A percentile compares a stretch with the other conserved stretches of the same genome.
These are phyloP conservation scores for Tenthredo livida DNA, from an alignment of 2,888 invertebrate genomes.

Conservation along the genomic window DNA sequence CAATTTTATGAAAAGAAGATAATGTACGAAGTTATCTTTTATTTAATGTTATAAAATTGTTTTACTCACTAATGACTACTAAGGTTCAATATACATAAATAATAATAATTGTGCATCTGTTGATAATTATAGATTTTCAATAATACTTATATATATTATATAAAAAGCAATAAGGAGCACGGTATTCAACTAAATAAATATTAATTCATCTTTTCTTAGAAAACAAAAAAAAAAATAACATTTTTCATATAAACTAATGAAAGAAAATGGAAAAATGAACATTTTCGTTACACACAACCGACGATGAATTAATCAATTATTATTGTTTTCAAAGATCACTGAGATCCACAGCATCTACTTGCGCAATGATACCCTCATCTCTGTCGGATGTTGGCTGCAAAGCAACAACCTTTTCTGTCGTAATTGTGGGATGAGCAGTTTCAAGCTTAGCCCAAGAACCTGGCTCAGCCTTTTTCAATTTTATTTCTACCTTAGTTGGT, in stretches of 20 bases:
- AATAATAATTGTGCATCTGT: slow-evolving; percentile 20
- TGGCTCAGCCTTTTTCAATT: slow-evolving; percentile 91
- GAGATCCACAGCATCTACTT: slow-evolving; percentile 86
- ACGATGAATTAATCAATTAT: neutral
- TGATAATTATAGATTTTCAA: neutral
- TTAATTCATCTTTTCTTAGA: neutral
- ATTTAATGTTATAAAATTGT: neutral
- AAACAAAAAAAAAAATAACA: neutral
- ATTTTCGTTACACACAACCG: neutral
- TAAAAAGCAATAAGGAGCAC: neutral
- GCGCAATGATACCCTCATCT: slow-evolving; percentile 78
- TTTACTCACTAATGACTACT: neutral
- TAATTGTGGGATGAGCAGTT: slow-evolving; percentile 44
- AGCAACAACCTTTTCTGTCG: slow-evolving; percentile 55
- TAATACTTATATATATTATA: neutral
- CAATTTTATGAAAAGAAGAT: neutral
- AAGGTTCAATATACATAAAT: neutral
- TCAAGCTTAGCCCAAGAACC: slow-evolving; percentile 91
- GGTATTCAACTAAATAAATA: neutral
- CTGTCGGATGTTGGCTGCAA: slow-evolving; percentile 65
- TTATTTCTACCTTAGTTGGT: slow-evolving; percentile 95
- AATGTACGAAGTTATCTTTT: neutral
- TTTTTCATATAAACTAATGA: neutral
- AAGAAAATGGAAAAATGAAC: neutral
- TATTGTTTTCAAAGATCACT: slow-evolving; percentile 81